Evolutionary conservation across 2,113 vertebrate genomes (phyloP).

Genomic region (Corythornis cristatus): DNA sequence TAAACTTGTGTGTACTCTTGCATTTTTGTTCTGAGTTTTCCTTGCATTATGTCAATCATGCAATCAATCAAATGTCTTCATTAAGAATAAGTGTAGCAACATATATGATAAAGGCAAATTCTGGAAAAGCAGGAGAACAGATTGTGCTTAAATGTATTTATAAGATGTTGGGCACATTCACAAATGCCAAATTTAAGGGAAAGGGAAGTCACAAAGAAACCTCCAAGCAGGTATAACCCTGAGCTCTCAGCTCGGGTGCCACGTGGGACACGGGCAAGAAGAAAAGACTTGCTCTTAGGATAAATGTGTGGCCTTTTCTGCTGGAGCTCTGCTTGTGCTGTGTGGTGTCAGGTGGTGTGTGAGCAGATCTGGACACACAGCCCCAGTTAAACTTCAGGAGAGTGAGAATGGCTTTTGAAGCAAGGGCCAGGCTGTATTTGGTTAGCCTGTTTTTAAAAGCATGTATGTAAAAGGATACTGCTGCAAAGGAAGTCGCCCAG

Average conservation of each 20-base stretch:
- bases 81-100: not conserved
- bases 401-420: slow-evolving; percentile 15
- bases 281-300: not conserved
- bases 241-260: not conserved
- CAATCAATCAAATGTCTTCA: not conserved
- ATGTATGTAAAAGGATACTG: slow-evolving; percentile 56
- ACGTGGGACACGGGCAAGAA: not conserved
- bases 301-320: not conserved
- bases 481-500: slow-evolving; percentile 44
- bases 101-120: not conserved
- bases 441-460: slow-evolving; percentile 46
- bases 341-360: not conserved
- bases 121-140: not conserved
- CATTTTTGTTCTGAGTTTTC: not conserved
- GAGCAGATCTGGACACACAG: slow-evolving; percentile 29
- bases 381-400: not conserved
- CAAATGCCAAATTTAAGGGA: not conserved
- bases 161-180: not conserved
- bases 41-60: not conserved
- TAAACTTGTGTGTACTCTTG: not conserved
- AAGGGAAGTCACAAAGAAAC: not conserved
- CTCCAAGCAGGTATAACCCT: not conserved
- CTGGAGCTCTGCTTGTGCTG: not conserved
- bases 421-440: not conserved
- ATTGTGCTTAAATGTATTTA: not conserved